Percentiles rank a stretch among this genome's conserved stretches.
Conservation (phyloP, 1,140 invertebrate genomes). For the Bicyclus anynana region DNA sequence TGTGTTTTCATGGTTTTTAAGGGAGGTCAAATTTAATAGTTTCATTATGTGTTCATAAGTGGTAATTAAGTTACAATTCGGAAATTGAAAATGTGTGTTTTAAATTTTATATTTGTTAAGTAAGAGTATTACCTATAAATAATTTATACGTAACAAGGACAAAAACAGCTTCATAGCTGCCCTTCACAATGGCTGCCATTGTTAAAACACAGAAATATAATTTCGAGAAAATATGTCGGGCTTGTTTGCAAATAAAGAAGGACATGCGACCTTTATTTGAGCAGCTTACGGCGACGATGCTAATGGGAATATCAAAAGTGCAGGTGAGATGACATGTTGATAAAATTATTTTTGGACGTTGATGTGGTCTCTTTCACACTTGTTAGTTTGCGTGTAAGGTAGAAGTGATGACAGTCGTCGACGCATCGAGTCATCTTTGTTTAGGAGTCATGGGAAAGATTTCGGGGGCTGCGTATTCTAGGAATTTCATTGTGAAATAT, state of each 20-base stretch:
- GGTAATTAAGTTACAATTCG: background rate
- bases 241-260: conserved; percentile 79
- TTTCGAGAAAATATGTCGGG: conserved; percentile 80
- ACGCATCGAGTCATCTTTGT: conserved; percentile 69
- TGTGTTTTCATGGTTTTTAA: conserved; percentile 11
- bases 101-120: background rate
- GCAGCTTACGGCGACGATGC: conserved; percentile 79
- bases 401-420: conserved; percentile 28
- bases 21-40: background rate
- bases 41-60: background rate
- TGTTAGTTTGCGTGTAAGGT: conserved; percentile 17
- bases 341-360: conserved; percentile 52
- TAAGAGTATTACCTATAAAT: conserved; percentile 11
- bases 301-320: conserved; percentile 79
- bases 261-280: conserved; percentile 80
- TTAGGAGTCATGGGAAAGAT: conserved; percentile 61
- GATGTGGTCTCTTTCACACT: conserved; percentile 60
- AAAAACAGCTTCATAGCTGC: conserved; percentile 51
- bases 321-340: conserved; percentile 67
- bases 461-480: conserved; percentile 46
- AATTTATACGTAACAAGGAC: conserved; percentile 53
- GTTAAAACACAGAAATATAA: conserved; percentile 55
- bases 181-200: conserved; percentile 66
- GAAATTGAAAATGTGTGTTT: background rate
- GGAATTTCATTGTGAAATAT: conserved; percentile 67